These are phyloP conservation scores for Odontothrips loti DNA, from an alignment of 2,888 invertebrate species.

Conservation along the genomic window DNA sequence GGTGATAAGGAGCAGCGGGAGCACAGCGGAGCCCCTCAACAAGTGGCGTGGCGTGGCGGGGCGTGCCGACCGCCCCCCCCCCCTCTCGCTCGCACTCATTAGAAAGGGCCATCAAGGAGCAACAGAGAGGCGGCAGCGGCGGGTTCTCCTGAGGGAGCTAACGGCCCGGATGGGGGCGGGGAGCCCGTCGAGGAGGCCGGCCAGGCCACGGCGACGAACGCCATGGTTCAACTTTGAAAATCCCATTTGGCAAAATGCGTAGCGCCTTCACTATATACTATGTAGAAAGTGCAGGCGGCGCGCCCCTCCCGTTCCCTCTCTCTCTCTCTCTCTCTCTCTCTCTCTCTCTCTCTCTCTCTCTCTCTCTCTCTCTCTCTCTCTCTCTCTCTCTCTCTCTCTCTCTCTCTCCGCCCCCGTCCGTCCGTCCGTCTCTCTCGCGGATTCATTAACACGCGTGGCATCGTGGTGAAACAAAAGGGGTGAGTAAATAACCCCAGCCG, in stretches of 20 bases:
- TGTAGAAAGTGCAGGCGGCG: neutral
- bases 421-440: neutral
- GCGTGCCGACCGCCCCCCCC: neutral
- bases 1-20: neutral
- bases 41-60: neutral
- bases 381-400: neutral
- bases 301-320: neutral
- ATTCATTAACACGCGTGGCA: constrained; percentile 22
- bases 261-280: neutral
- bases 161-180: neutral
- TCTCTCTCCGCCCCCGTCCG: neutral
- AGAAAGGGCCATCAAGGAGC: neutral
- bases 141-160: neutral
- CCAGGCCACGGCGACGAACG: neutral
- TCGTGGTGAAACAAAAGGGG: constrained; percentile 18
- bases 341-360: neutral
- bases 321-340: neutral
- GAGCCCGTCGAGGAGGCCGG: neutral
- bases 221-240: constrained; percentile 9
- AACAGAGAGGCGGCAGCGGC: neutral
- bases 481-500: constrained; percentile 11
- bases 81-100: constrained; percentile 1
- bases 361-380: neutral
- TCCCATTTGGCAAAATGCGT: constrained; percentile 14
- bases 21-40: neutral